Base-by-base conservation (phyloP, 2,888 invertebrate genomes). In the Cosmia pyralina region DNA sequence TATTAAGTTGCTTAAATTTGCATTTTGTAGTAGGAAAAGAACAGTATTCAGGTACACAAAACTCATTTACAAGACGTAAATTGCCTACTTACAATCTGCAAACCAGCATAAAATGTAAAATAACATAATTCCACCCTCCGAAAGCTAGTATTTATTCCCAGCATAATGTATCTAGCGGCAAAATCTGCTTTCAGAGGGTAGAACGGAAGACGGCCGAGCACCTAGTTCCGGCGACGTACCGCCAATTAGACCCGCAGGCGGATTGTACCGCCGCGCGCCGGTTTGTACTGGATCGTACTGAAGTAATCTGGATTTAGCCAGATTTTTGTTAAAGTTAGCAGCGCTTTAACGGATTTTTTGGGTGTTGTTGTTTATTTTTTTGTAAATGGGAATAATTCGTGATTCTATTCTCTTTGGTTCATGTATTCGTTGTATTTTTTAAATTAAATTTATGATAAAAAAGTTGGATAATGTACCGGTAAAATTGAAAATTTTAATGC, bases 161-260 rank as follows among this genome's bases (percentile, higher is more conserved):
- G 55, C 73, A 72, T 82, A 79, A 74, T 79, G 76, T 77, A 73
- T 75, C 67, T 81, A 67, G 72, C 52, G 69, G 69, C 64, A 58
- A 76, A 79, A 69, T 50, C 72, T 60, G 87, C 83, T 79, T 81
- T 62, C 76, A 77, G 70, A 59, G 57, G 48, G 64, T 66, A 57
- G 69, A 70, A 70, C 85, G 85, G 85, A 85, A 85, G 82, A 72
- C 38, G 74, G 72, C 59, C 73, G 70, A 76, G 73, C 65, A 65
- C 68, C 79, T 44, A 50, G 69, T 86, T 85, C 85, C 85, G 87
- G 85, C 4, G 75, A 34, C 68, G 77, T 75, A 79, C 85, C 83
- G 81, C 85, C 87, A 87, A 85, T 85, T 85, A 85, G 63, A 83
- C 77, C 53, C 72, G 73, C 76, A 58, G 77, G 76, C 72, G 68